Evolutionary conservation across 2,888 invertebrate genomes (phyloP).

Genomic region (Eilema sororculum): DNA sequence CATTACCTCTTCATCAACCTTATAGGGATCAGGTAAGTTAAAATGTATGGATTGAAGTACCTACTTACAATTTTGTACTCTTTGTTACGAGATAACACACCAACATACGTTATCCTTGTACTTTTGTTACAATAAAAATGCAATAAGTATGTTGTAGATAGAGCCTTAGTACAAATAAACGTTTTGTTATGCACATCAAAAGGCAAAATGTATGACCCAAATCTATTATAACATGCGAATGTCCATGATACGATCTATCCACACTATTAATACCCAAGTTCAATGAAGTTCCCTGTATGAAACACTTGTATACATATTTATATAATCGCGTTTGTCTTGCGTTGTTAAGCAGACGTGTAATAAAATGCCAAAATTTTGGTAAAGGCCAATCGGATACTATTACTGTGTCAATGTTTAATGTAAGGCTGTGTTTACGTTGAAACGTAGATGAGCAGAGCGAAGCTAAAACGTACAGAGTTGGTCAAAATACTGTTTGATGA

Average conservation of each 20-base stretch:
- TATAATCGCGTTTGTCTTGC: neutral
- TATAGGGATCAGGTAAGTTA: neutral
- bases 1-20: neutral
- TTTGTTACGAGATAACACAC: neutral
- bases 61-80: neutral
- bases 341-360: conserved; percentile 26
- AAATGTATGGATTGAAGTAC: neutral
- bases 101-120: conserved; percentile 15
- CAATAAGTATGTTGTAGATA: conserved; percentile 22
- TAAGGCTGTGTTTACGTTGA: neutral
- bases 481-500: no score
- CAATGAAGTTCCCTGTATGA: conserved; percentile 32
- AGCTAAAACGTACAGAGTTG: neutral
- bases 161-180: conserved; percentile 24
- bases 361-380: neutral
- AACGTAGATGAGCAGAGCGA: neutral
- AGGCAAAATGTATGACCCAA: conserved; percentile 28
- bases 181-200: conserved; percentile 41
- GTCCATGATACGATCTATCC: conserved; percentile 31
- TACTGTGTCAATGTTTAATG: conserved; percentile 1
- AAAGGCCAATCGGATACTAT: neutral
- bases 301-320: conserved; percentile 24
- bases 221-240: conserved; percentile 27
- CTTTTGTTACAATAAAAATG: conserved; percentile 20
- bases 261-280: conserved; percentile 18